phyloP scores from a whole-genome alignment of 1,140 invertebrate species.

The Matsumurasca onukii region DNA sequence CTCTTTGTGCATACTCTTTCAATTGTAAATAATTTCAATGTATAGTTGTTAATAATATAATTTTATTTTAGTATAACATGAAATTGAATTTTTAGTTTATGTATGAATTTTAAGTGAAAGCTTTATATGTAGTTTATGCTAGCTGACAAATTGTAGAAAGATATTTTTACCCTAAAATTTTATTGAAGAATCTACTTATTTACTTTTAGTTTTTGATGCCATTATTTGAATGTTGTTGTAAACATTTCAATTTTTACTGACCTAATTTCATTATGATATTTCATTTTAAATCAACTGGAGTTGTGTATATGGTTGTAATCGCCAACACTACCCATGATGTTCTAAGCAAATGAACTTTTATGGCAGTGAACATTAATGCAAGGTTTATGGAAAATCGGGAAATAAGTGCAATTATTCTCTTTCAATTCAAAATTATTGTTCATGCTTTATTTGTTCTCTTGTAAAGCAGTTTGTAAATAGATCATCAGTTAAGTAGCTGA shows the following conservation, averaged over 20 bases:
- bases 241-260: not conserved
- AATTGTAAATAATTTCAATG: not conserved
- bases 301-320: slow-evolving; percentile 24
- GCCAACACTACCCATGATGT: not conserved
- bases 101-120: slow-evolving; percentile 9
- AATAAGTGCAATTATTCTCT: slow-evolving; percentile 27
- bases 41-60: slow-evolving; percentile 28
- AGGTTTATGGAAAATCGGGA: slow-evolving; percentile 12
- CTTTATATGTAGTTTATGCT: slow-evolving; percentile 6
- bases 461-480: too few relatives aligned
- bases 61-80: slow-evolving; percentile 22
- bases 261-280: not conserved
- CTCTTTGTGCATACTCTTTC: slow-evolving; percentile 13
- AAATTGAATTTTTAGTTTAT: not conserved
- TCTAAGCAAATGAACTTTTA: slow-evolving; percentile 1
- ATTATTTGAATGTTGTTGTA: not conserved
- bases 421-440: too few relatives aligned
- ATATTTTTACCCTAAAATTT: slow-evolving; percentile 3
- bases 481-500: too few relatives aligned
- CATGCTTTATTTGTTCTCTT: too few relatives aligned
- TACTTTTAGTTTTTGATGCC: not conserved
- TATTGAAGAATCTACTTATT: slow-evolving; percentile 5
- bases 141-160: slow-evolving; percentile 4
- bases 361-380: not conserved
- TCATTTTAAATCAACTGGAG: not conserved